Conservation (phyloP, 2,113 vertebrate genomes). For the Emydocephalus ijimae region DNA sequence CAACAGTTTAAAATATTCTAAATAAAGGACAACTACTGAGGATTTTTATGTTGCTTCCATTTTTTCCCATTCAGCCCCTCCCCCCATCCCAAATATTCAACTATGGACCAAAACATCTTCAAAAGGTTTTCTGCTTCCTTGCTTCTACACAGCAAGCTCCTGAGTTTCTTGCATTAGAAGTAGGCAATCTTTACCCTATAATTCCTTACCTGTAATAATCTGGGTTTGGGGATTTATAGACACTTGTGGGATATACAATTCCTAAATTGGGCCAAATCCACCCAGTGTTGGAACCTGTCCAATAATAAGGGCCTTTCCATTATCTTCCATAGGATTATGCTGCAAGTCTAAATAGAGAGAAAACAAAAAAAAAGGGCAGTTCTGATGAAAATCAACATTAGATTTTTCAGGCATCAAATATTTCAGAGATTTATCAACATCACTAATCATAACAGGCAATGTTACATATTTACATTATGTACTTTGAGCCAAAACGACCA, state of each 20-base stretch:
- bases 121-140: background rate
- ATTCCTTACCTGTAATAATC: background rate
- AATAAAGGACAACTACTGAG: background rate
- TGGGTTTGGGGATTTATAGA: too few relatives aligned
- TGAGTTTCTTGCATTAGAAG: background rate
- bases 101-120: background rate
- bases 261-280: background rate
- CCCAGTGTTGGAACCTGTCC: background rate
- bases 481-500: background rate
- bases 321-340: background rate
- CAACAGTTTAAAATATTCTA: background rate
- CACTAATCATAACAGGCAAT: background rate
- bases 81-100: background rate
- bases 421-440: background rate
- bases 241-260: background rate
- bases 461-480: background rate
- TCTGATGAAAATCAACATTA: background rate
- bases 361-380: too few relatives aligned
- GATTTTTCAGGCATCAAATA: background rate
- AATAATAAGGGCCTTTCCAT: background rate
- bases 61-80: background rate
- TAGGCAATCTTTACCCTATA: background rate
- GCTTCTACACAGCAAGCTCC: background rate
- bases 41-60: background rate
- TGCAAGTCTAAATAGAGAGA: background rate